Base-by-base conservation (phyloP, 2,797 vertebrate species). In the Micromesistius poutassou region DNA sequence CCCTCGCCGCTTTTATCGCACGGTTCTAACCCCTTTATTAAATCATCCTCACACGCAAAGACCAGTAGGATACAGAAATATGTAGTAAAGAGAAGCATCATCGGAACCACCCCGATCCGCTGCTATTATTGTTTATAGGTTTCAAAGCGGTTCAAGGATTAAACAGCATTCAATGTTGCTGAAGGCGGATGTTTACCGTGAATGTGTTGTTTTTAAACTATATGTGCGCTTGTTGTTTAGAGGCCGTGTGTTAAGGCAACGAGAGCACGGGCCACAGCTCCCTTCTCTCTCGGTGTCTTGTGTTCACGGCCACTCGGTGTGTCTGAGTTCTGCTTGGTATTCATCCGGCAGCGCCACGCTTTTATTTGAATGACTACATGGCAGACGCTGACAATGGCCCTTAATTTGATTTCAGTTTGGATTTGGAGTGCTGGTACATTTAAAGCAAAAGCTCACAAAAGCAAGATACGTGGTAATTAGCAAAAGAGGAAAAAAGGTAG, bases 361-460 rank as follows among this genome's bases (percentile, higher is more conserved):
- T 82, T 91, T 82, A 87, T 77, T 82, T 81, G 78, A 75, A 80
- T 78, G 78, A 85, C 76, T 30, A 75, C 85, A 78, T 78, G 80
- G 77, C 55, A 72, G 25, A 5, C 80, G 36, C 74, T 77, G 79
- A 90, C 89, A 90, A 88, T 84, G 84, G 84, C 66, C 81, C 74
- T 90, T 92, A 90, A 93, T 93, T 93, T 91, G 89, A 93, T 93
- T 92, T 92, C 79, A 84, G 82, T 84, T 86, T 82, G 89, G 89
- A 93, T 91, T 89, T 85, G 87, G 82, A 74, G 79, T 81, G 85
- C 79, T 76, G 46, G 80, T 78, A 80, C 73, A 73, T 77, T 80
- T 79, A 78, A 87, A 86, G 81, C 84, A 83, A 89, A 81, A 74
- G 28, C 77, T 82, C 84, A 86, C 83, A 89, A 89, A 90, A 90